Conservation (phyloP, 2,797 vertebrate genomes). For the Anguilla megastoma region DNA sequence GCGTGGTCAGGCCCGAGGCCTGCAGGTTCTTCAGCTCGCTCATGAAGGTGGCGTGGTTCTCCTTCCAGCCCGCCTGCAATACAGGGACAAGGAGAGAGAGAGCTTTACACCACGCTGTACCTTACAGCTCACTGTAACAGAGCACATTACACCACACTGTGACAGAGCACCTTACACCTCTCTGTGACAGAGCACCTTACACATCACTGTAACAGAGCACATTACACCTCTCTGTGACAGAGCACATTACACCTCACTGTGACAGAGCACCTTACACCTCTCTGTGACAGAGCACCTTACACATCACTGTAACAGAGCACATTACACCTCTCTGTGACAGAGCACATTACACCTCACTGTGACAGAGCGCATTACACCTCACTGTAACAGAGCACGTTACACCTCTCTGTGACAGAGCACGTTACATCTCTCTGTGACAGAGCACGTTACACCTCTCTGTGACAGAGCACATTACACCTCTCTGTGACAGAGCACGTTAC, state of each 20-base stretch:
- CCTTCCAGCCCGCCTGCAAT: constrained; percentile 96
- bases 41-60: constrained; percentile 98
- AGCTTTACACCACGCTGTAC: background rate
- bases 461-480: too few species aligned
- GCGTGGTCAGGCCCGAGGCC: constrained; percentile 89
- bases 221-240: background rate
- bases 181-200: background rate
- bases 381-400: background rate
- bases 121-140: background rate
- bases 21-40: constrained; percentile 98
- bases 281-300: background rate
- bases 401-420: background rate
- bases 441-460: too few species aligned
- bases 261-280: too few species aligned
- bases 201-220: background rate
- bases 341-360: too few species aligned
- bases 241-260: too few species aligned
- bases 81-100: constrained; percentile 39
- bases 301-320: background rate
- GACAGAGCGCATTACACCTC: too few species aligned
- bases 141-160: too few species aligned
- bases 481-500: background rate
- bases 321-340: background rate
- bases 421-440: background rate
- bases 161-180: too few species aligned